Percentiles rank a stretch among this genome's conserved stretches.
Evolutionary conservation across 1,140 invertebrate species (phyloP).

Genomic region (Ruditapes philippinarum): DNA sequence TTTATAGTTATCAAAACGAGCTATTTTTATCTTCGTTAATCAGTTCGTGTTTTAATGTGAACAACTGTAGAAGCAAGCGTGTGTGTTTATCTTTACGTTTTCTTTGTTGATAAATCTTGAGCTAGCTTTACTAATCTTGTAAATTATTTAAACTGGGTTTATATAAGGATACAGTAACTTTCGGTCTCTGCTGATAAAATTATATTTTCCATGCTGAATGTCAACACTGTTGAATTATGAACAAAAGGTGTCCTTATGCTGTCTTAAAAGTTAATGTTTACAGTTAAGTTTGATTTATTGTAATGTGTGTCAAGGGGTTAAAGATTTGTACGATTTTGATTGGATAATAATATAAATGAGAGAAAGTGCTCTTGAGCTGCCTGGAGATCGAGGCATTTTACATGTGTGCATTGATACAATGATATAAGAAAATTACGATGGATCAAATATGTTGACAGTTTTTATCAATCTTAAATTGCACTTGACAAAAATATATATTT

Average conservation of each 20-base stretch:
- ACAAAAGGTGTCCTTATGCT: conserved; percentile 32
- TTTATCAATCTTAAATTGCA: too few relatives aligned
- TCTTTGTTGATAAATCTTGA: not conserved
- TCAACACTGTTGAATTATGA: conserved; percentile 30
- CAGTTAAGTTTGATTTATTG: conserved; percentile 33
- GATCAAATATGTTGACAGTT: too few relatives aligned
- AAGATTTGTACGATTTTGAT: conserved; percentile 38
- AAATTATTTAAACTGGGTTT: not conserved
- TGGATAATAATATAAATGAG: conserved; percentile 19
- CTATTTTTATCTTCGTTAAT: too few relatives aligned
- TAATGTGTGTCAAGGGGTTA: conserved; percentile 18
- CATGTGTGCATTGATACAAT: conserved; percentile 10
- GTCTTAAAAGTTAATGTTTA: conserved; percentile 59
- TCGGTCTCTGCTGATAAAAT: conserved; percentile 53
- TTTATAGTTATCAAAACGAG: too few relatives aligned
- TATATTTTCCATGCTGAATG: conserved; percentile 38
- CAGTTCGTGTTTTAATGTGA: too few relatives aligned
- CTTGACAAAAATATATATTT: too few relatives aligned
- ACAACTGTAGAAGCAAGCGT: not conserved
- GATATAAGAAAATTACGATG: not conserved
- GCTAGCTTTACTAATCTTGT: not conserved
- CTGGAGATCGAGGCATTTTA: not conserved
- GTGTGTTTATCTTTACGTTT: not conserved
- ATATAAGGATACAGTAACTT: not conserved
- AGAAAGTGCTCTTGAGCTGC: not conserved